Evolutionary conservation across 2,113 vertebrate genomes (phyloP).

Genomic region (Elephantulus edwardii): DNA sequence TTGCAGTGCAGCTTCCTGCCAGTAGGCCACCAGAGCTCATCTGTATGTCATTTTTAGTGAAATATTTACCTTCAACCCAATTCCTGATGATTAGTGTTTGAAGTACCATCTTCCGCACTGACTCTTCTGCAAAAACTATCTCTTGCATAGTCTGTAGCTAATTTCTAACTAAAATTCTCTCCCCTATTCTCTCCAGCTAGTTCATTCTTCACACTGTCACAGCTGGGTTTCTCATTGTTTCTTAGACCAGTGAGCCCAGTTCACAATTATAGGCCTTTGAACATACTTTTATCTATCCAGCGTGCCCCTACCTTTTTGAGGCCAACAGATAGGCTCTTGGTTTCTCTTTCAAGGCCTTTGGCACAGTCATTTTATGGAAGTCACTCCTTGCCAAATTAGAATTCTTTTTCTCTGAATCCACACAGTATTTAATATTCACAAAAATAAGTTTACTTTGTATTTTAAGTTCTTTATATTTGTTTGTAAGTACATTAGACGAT

Average conservation of each 20-base stretch:
- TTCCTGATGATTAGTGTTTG: neutral
- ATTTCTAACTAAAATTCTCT: neutral
- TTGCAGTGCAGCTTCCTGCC: too few species aligned
- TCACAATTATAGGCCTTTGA: neutral
- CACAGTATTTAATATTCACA: neutral
- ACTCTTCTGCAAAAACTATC: neutral
- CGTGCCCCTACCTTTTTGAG: neutral
- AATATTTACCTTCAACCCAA: neutral
- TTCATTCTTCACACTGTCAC: neutral
- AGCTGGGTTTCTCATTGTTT: constrained; percentile 36
- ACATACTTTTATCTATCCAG: neutral
- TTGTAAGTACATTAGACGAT: neutral
- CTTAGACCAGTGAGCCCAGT: neutral
- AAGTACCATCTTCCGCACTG: neutral
- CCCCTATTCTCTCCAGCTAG: neutral
- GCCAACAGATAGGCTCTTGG: neutral
- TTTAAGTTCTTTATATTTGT: neutral
- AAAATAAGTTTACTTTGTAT: neutral
- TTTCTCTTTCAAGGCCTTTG: neutral
- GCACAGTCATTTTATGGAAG: constrained; percentile 18
- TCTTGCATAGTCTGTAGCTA: neutral
- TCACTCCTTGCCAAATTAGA: neutral
- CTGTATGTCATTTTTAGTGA: too few species aligned
- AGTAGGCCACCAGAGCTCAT: too few species aligned
- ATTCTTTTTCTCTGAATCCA: neutral